phyloP scores from a whole-genome alignment of 1,140 invertebrate species.

The Scaptomyza hsui region DNA sequence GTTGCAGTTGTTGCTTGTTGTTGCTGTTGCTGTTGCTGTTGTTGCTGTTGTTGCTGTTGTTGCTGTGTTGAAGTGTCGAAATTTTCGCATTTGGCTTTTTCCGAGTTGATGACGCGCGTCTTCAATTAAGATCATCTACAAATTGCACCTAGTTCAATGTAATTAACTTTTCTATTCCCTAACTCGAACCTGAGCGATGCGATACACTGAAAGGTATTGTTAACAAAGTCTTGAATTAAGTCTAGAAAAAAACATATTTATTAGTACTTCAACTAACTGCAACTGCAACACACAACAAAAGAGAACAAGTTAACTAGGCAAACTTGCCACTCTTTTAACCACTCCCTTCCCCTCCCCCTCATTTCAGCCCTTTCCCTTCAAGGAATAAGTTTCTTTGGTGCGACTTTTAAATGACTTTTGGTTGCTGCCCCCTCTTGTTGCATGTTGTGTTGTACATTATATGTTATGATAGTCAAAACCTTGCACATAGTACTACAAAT shows the following conservation, averaged over 20 bases:
- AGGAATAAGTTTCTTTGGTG: slow-evolving; percentile 26
- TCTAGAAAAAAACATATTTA: too few species aligned
- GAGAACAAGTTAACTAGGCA: background rate
- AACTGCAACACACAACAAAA: background rate
- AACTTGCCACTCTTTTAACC: background rate
- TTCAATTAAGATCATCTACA: slow-evolving; percentile 79
- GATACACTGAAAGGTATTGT: too few species aligned
- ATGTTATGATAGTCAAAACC: too few species aligned
- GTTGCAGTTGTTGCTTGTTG: slow-evolving; percentile 12
- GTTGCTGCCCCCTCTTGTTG: slow-evolving; percentile 24
- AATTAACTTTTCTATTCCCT: slow-evolving; percentile 60
- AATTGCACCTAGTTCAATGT: slow-evolving; percentile 62
- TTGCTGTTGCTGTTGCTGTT: slow-evolving; percentile 11
- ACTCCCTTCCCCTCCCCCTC: too few species aligned
- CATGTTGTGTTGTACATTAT: too few species aligned
- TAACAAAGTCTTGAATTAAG: too few species aligned
- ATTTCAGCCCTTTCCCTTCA: too few species aligned
- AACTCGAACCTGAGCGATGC: background rate
- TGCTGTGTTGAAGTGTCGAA: slow-evolving; percentile 56
- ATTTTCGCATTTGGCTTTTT: slow-evolving; percentile 53
- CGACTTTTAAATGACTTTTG: slow-evolving; percentile 55
- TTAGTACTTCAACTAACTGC: too few species aligned
- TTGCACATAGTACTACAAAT: too few species aligned
- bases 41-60: slow-evolving; percentile 9
- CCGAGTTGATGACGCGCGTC: slow-evolving; percentile 52